These are phyloP conservation scores for Patiria pectinifera DNA, from an alignment of 53 echinoderm and acorn worm genomes.

Conservation along the genomic window DNA sequence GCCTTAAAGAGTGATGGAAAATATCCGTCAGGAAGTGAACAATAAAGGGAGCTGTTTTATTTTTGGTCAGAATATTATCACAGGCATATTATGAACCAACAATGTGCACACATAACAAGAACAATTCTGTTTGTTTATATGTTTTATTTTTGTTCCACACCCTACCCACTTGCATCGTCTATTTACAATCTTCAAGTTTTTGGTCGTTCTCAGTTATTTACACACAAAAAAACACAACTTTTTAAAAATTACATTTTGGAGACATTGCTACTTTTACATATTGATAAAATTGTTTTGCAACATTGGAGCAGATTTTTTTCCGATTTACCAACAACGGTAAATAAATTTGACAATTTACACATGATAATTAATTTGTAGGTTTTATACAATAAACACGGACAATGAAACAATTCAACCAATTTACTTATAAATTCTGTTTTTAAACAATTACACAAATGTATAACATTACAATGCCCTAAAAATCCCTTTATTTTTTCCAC, in stretches of 20 bases:
- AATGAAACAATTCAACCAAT: not conserved
- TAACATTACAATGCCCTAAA: conserved; percentile 1
- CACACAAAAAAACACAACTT: conserved; percentile 1
- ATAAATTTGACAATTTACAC: not conserved
- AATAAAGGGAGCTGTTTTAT: too few species aligned
- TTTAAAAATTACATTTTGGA: conserved; percentile 19
- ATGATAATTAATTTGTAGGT: not conserved
- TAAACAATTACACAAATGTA: not conserved
- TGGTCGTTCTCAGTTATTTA: conserved; percentile 55
- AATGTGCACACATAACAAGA: too few species aligned
- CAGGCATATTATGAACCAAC: too few species aligned
- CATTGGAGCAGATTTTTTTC: not conserved
- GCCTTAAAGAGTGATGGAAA: too few species aligned
- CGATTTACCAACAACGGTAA: not conserved
- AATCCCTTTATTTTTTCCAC: conserved; percentile 5
- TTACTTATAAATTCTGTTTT: not conserved
- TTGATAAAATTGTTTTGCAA: not conserved
- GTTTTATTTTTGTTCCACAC: not conserved
- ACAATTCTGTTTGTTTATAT: too few species aligned
- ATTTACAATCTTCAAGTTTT: conserved; percentile 45
- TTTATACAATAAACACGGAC: not conserved
- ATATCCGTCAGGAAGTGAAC: too few species aligned
- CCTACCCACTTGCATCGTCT: not conserved
- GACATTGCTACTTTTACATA: conserved; percentile 1
- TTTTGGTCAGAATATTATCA: too few species aligned